Evolutionary conservation across 2,113 vertebrate genomes (phyloP).

Genomic region (Jacana jacana): DNA sequence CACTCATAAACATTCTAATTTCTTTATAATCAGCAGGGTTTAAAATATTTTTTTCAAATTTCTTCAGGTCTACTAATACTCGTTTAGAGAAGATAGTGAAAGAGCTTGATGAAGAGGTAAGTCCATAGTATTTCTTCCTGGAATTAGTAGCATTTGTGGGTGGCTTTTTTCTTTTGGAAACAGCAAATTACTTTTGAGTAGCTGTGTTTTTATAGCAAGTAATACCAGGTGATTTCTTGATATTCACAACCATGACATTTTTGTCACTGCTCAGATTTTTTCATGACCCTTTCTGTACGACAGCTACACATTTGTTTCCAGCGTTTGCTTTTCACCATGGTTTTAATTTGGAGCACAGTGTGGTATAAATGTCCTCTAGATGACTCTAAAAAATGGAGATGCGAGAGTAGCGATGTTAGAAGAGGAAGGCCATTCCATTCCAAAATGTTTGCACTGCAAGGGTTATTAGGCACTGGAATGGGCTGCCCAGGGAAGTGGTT

Average conservation of each 20-base stretch:
- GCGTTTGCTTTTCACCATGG: rapidly evolving
- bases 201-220: not conserved
- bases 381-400: not conserved
- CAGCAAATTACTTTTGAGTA: not conserved
- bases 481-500: too few species aligned
- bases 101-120: constrained; percentile 96
- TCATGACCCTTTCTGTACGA: not conserved
- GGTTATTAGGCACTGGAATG: too few species aligned
- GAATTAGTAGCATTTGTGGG: not conserved
- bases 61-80: constrained; percentile 78
- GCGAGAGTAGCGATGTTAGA: not conserved
- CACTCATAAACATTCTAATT: not conserved
- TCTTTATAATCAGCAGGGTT: not conserved
- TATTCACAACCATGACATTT: not conserved
- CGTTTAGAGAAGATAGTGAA: constrained; percentile 91
- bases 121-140: not conserved
- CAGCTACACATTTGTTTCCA: not conserved
- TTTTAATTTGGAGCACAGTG: not conserved
- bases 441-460: too few species aligned
- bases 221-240: not conserved
- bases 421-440: not conserved
- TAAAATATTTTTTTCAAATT: constrained; percentile 49
- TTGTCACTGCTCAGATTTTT: not conserved
- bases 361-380: not conserved
- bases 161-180: not conserved